Evolutionary conservation across 2,888 invertebrate genomes (phyloP).

Genomic region (Hirudinaria manillensis): DNA sequence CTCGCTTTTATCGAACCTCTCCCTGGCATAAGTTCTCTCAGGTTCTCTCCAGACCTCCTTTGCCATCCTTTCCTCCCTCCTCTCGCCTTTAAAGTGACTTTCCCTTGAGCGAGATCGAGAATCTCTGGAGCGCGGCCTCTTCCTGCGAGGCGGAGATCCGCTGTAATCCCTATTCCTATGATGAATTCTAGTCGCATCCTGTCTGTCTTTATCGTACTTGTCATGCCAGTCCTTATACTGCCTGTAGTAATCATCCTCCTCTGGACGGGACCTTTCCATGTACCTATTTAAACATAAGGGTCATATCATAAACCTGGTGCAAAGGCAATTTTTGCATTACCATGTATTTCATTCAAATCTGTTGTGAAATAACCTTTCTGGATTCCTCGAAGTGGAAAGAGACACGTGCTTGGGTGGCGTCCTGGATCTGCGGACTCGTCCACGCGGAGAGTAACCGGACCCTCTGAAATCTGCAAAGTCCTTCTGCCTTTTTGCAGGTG

Average conservation of each 20-base stretch:
- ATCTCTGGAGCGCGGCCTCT: background rate
- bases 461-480: background rate
- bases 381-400: background rate
- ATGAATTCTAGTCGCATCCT: background rate
- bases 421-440: background rate
- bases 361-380: too few species aligned
- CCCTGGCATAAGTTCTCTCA: background rate
- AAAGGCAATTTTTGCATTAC: too few species aligned
- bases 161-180: background rate
- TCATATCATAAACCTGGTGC: background rate
- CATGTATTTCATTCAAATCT: too few species aligned
- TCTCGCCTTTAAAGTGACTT: background rate
- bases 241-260: slow-evolving; percentile 16
- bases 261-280: background rate
- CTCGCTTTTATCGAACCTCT: background rate
- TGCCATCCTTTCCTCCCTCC: background rate
- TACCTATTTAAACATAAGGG: background rate
- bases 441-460: background rate
- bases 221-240: slow-evolving; percentile 20
- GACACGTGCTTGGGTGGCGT: background rate
- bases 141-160: background rate
- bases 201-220: slow-evolving; percentile 1
- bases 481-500: background rate
- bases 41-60: background rate
- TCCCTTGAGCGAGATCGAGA: background rate